phyloP scores from a whole-genome alignment of 2,797 vertebrate genomes.

The Jordanella pulchra region DNA sequence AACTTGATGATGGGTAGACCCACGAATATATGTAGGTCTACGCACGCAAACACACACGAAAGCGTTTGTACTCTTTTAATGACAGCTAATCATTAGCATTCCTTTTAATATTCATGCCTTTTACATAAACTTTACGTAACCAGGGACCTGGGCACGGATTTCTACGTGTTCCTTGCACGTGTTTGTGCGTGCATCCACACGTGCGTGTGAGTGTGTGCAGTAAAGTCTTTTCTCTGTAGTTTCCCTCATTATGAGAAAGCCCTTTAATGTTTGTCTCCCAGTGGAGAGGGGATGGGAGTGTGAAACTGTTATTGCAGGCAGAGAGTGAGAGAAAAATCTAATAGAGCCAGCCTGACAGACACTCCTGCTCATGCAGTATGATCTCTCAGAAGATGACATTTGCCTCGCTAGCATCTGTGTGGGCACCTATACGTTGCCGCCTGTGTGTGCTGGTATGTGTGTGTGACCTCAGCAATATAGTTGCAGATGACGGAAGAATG shows the following conservation, averaged over 20 bases:
- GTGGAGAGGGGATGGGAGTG: slow-evolving; percentile 69
- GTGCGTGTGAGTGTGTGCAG: slow-evolving; percentile 41
- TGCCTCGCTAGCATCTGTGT: slow-evolving; percentile 37
- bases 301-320: slow-evolving; percentile 71
- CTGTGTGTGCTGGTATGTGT: slow-evolving; percentile 4
- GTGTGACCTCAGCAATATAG: slow-evolving; percentile 57
- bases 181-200: slow-evolving; percentile 9
- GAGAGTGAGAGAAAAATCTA: slow-evolving; percentile 52
- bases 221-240: slow-evolving; percentile 76
- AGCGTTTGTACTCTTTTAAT: slow-evolving; percentile 56
- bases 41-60: slow-evolving; percentile 23
- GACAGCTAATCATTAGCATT: slow-evolving; percentile 58
- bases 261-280: slow-evolving; percentile 81
- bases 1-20: slow-evolving; percentile 52
- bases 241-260: slow-evolving; percentile 80
- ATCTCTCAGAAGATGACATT: slow-evolving; percentile 70
- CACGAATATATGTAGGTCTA: slow-evolving; percentile 7
- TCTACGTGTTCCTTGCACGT: slow-evolving; percentile 21
- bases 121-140: slow-evolving; percentile 82
- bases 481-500: slow-evolving; percentile 40
- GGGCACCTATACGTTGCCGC: slow-evolving; percentile 28
- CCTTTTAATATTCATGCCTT: slow-evolving; percentile 79
- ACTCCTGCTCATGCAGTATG: slow-evolving; percentile 64
- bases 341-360: slow-evolving; percentile 65
- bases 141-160: slow-evolving; percentile 55